A percentile compares a stretch with the other conserved stretches of the same genome.
phyloP scores from a whole-genome alignment of 1,140 invertebrate genomes.

The Zaprionus tsacasi region DNA sequence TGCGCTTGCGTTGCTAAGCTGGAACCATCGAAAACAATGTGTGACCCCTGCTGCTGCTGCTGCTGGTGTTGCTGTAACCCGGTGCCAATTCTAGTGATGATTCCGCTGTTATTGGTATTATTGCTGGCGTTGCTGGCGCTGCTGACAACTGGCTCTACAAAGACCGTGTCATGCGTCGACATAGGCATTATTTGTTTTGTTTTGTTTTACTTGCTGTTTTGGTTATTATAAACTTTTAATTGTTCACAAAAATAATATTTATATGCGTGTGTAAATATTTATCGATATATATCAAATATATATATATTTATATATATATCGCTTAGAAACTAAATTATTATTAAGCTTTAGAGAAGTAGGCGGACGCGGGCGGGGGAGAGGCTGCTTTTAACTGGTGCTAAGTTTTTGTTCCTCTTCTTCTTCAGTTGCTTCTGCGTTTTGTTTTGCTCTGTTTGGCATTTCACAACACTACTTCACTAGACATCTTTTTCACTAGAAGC shows the following conservation, averaged over 20 bases:
- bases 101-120: slow-evolving; percentile 28
- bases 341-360: slow-evolving; percentile 21
- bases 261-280: slow-evolving; percentile 16
- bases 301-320: slow-evolving; percentile 17
- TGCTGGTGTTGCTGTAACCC: slow-evolving; percentile 9
- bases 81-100: slow-evolving; percentile 45
- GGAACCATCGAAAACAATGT: slow-evolving; percentile 71
- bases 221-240: slow-evolving; percentile 11
- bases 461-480: slow-evolving; percentile 71
- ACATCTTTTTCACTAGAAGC: slow-evolving; percentile 56
- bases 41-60: slow-evolving; percentile 57
- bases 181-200: slow-evolving; percentile 57
- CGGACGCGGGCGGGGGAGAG: slow-evolving; percentile 12
- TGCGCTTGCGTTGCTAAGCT: slow-evolving; percentile 70
- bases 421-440: slow-evolving; percentile 49
- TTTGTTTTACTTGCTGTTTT: background rate
- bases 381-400: slow-evolving; percentile 55
- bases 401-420: slow-evolving; percentile 53
- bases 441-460: slow-evolving; percentile 47
- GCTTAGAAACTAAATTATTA: slow-evolving; percentile 52
- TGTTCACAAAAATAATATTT: slow-evolving; percentile 39
- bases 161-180: slow-evolving; percentile 70
- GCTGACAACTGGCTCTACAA: slow-evolving; percentile 65
- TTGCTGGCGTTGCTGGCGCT: slow-evolving; percentile 36
- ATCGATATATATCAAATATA: slow-evolving; percentile 13